Percentiles rank a stretch among this genome's conserved stretches.
These are phyloP conservation scores for Callithrix jacchus DNA, from an alignment of 2,113 vertebrate genomes.

Conservation along the genomic window DNA sequence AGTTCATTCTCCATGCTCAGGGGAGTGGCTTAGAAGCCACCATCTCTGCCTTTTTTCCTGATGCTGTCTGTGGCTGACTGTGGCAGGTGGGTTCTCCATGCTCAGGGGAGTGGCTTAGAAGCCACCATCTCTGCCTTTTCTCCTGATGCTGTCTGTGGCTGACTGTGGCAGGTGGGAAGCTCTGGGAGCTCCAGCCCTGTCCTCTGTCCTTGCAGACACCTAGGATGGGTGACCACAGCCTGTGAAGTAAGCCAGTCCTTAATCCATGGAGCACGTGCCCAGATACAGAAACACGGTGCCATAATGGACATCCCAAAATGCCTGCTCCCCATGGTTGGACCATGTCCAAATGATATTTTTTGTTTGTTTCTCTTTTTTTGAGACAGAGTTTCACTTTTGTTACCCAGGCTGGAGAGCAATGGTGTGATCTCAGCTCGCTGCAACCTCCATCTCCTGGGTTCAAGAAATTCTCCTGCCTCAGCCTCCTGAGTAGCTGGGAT, in stretches of 20 bases:
- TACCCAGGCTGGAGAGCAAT: too few species aligned
- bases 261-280: fast-evolving
- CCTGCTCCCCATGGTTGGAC: background rate
- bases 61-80: background rate
- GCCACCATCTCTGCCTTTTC: background rate
- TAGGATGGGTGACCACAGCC: background rate
- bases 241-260: background rate
- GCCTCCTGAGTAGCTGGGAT: too few species aligned
- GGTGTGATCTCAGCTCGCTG: too few species aligned
- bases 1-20: background rate
- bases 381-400: too few species aligned
- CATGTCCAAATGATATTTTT: background rate
- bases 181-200: background rate
- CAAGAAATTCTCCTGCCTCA: too few species aligned
- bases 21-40: too few species aligned
- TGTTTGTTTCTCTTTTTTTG: too few species aligned
- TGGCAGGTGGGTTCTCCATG: background rate
- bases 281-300: background rate
- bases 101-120: background rate
- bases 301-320: background rate
- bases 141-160: background rate
- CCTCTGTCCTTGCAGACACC: background rate
- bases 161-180: background rate
- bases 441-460: too few species aligned
- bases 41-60: background rate